Conservation (phyloP, 2,113 vertebrate genomes). For the Chroicocephalus ridibundus region DNA sequence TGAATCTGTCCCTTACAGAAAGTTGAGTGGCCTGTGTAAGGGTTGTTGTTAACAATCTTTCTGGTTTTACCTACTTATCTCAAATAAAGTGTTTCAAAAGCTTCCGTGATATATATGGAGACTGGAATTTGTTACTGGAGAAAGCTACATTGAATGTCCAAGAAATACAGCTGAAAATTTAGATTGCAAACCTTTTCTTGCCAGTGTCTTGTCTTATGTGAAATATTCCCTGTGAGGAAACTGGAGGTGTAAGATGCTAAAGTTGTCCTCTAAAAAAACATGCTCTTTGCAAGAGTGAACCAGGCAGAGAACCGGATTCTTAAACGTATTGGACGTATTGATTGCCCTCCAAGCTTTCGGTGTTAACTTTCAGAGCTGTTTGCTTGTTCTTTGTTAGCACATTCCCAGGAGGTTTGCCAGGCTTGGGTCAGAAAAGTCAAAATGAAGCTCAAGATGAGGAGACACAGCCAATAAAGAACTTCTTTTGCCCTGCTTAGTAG, state of each 20-base stretch:
- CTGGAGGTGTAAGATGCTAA: neutral
- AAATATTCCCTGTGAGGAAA: neutral
- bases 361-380: constrained; percentile 10
- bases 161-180: neutral
- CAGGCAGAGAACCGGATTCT: neutral
- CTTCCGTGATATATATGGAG: neutral
- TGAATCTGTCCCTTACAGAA: neutral
- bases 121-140: neutral
- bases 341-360: neutral
- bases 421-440: neutral
- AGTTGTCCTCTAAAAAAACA: neutral
- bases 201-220: neutral
- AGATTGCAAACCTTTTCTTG: neutral
- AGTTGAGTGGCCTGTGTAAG: neutral
- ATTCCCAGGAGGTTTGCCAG: neutral
- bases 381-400: neutral
- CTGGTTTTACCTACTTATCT: neutral
- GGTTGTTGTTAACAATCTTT: neutral
- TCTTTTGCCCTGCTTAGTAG: neutral
- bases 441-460: neutral
- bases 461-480: neutral
- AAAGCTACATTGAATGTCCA: neutral
- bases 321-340: neutral
- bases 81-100: neutral
- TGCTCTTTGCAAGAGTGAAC: neutral